Base-by-base conservation (phyloP, 2,113 vertebrate genomes). In the Aegithalos caudatus region DNA sequence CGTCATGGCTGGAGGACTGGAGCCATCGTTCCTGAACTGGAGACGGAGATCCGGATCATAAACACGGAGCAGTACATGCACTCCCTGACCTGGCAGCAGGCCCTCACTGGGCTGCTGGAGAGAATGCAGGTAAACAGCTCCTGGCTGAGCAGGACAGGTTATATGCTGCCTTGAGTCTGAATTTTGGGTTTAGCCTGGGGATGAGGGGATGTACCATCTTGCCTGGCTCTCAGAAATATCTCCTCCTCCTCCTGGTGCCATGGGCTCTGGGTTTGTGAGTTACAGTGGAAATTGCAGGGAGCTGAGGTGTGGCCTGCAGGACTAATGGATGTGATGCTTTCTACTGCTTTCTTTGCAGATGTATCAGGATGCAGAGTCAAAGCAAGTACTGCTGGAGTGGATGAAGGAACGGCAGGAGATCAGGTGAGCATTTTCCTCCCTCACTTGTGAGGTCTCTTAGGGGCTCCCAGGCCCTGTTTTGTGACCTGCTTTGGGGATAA, bases 31-130 rank as follows among this genome's bases (percentile, higher is more conserved):
- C 98, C 98, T 2, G 98, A 98, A 65, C 96, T 98, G 93, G 98
- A 98, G 87, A 97, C 97, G 0, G 98, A 98, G 97, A 98, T 98
- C 88, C 97, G 96, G 67, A 98, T 98, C 92, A 98, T 98, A 94
- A 98, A 98, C 96, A 98, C 98, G 0, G 98, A 98, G 92, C 98
- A 98, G 93, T 98, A 98, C 92, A 98, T 98, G 98, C 98, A 98
- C 96, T 98, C 98, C 11, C 96, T 98, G 96, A 98, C 98, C 24
- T 98, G 98, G 98, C 98, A 98, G 92, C 98, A 98, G 96, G 98
- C 98, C 7, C 97, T 98, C 61, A 98, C 98, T 0, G 98, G 98
- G 51, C 98, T 98, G 79, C 94, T 98, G 27, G 98, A 98, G 89
- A 98, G 98, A 82, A 98, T 98, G 98, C 98, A 98, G 98, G 98